Evolutionary conservation across 2,888 invertebrate species (phyloP).

Genomic region (Catocala sponsa): DNA sequence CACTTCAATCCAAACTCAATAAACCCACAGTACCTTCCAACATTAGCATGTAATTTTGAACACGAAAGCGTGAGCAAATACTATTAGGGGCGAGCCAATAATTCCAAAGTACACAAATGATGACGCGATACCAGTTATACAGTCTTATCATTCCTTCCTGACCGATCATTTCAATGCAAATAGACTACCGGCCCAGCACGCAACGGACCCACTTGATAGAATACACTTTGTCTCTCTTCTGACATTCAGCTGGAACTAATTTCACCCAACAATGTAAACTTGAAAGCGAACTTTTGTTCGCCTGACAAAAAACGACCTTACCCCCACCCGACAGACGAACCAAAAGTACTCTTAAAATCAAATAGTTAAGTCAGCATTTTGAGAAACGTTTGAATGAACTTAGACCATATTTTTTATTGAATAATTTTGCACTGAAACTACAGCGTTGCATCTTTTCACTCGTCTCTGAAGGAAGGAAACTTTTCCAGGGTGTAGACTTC

Average conservation of each 20-base stretch:
- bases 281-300: constrained; percentile 61
- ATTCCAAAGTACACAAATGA: constrained; percentile 35
- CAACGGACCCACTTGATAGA: constrained; percentile 54
- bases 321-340: constrained; percentile 15
- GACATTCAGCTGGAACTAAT: constrained; percentile 77
- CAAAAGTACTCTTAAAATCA: constrained; percentile 48
- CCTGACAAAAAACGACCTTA: constrained; percentile 36
- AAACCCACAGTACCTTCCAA: constrained; percentile 1
- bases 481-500: constrained; percentile 60
- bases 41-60: constrained; percentile 7
- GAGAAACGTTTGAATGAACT: constrained; percentile 24
- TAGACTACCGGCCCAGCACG: constrained; percentile 39
- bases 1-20: constrained; percentile 6
- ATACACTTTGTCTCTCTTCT: constrained; percentile 66
- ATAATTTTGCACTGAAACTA: constrained; percentile 45
- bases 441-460: constrained; percentile 71
- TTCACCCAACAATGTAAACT: constrained; percentile 74
- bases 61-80: constrained; percentile 32
- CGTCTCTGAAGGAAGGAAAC: constrained; percentile 60
- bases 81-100: constrained; percentile 38
- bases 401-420: constrained; percentile 34
- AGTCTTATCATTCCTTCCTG: constrained; percentile 42
- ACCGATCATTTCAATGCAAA: constrained; percentile 52
- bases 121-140: constrained; percentile 29
- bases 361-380: constrained; percentile 44